Evolutionary conservation across 2,797 vertebrate species (phyloP).

Genomic region (Epinephelus awoara): DNA sequence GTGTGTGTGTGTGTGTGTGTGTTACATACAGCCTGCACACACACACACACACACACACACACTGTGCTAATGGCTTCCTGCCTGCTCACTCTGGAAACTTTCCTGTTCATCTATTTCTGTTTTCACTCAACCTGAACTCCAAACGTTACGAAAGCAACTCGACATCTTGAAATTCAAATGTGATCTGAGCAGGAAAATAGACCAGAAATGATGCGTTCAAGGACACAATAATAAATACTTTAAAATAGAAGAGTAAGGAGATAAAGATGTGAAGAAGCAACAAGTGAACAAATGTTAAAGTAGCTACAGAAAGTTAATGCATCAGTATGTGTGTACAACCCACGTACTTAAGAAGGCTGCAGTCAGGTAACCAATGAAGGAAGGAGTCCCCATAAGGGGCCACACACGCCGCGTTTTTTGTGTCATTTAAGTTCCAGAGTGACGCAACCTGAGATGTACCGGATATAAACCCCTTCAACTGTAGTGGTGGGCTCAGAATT

Average conservation of each 20-base stretch:
- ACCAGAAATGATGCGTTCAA: not conserved
- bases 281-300: too few species aligned
- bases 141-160: not conserved
- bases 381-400: too few species aligned
- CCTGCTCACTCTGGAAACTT: conserved; percentile 14
- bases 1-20: conserved; percentile 32
- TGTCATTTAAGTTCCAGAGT: too few species aligned
- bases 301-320: too few species aligned
- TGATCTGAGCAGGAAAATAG: not conserved
- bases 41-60: not conserved
- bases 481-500: too few species aligned
- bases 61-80: conserved; percentile 1
- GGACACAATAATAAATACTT: not conserved
- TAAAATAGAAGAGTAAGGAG: not conserved
- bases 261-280: too few species aligned
- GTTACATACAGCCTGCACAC: not conserved
- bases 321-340: too few species aligned
- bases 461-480: too few species aligned
- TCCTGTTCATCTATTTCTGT: conserved; percentile 15
- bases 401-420: too few species aligned
- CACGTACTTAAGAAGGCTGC: too few species aligned
- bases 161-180: not conserved
- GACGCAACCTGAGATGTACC: too few species aligned
- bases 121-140: conserved; percentile 12
- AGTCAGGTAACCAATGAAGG: too few species aligned